Evolutionary conservation across 2,888 invertebrate genomes (phyloP), one percentile per base, ranked within the genome.

Genomic region (Digitonthophagus gazella): DNA sequence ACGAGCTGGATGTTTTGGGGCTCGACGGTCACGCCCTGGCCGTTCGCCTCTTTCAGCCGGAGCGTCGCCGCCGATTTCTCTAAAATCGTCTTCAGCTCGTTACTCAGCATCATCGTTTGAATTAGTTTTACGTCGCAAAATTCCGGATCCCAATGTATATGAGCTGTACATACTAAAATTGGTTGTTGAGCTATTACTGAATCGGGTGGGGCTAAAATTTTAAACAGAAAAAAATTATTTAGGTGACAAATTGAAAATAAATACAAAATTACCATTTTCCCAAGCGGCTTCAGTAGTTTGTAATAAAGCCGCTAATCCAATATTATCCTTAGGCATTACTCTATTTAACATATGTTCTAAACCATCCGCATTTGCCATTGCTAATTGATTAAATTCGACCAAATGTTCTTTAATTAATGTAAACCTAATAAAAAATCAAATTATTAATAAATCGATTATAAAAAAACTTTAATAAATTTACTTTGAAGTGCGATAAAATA

Each of bases 101-200:
- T 93, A 85, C 96, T 93, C 75, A 99, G 85, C 97, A 99, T 98
- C 94, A 98, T 97, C 44, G 97, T 97, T 85, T 99, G 99, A 74
- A 99, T 97, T 63, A 99, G 88, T 84, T 99, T 99, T 64, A 99
- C 99, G 85, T 99, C 99, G 83, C 98, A 97, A 85, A 93, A 98
- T 85, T 99, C 98, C 0, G 99, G 99, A 86, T 99, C 98, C 99
- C 99, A 99, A 84, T 99, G 98, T 77, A 99, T 96, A 85, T 99
- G 99, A 44, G 98, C 98, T 22, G 98, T 99, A 83, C 98, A 97
- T 66, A 99, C 97, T 71, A 98, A 86, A 71, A 99, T 87, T 15
- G 95, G 95, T 80, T 95, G 95, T 75, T 90, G 90, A 75, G 91
- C 86, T 84, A 90, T 91, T 72, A 88, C 89, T 74, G 90, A 88